Conservation (phyloP, 37 sponge, comb jelly and placozoan species). For the Petrosia ficiformis region DNA sequence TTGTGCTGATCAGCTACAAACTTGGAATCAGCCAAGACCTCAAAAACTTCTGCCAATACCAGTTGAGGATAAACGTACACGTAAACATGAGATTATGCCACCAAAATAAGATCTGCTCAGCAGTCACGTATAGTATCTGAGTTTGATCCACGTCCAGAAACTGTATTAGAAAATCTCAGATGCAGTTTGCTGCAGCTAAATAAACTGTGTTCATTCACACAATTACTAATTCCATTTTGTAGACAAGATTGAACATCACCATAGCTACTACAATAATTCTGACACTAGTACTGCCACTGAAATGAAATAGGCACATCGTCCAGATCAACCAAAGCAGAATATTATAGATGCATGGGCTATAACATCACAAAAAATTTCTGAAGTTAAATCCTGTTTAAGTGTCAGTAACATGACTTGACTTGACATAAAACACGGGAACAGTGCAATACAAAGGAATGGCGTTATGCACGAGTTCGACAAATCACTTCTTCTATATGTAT, state of each 20-base stretch:
- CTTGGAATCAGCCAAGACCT: slow-evolving; percentile 39
- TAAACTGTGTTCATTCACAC: background rate
- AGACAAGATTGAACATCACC: too few species aligned
- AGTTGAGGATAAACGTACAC: slow-evolving; percentile 12
- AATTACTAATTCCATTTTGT: background rate
- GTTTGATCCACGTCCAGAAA: slow-evolving; percentile 38
- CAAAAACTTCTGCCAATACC: slow-evolving; percentile 21
- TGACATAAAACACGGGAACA: background rate
- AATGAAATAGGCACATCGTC: background rate
- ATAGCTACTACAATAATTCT: too few species aligned
- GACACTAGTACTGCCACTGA: too few species aligned
- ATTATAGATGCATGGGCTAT: too few species aligned
- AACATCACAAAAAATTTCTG: too few species aligned
- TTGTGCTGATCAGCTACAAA: background rate
- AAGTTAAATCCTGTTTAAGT: too few species aligned
- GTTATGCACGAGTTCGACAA: too few species aligned
- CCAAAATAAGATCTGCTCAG: background rate
- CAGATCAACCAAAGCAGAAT: background rate
- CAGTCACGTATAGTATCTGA: slow-evolving; percentile 1
- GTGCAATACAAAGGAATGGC: too few species aligned
- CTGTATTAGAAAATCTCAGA: background rate
- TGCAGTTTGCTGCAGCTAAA: slow-evolving; percentile 7
- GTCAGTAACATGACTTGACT: background rate
- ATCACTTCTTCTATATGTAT: too few species aligned
- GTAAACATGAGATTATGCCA: background rate